A percentile compares a stretch with the other conserved stretches of the same genome.
phyloP scores from a whole-genome alignment of 2,797 vertebrate species.

The Syngnathus acus region DNA sequence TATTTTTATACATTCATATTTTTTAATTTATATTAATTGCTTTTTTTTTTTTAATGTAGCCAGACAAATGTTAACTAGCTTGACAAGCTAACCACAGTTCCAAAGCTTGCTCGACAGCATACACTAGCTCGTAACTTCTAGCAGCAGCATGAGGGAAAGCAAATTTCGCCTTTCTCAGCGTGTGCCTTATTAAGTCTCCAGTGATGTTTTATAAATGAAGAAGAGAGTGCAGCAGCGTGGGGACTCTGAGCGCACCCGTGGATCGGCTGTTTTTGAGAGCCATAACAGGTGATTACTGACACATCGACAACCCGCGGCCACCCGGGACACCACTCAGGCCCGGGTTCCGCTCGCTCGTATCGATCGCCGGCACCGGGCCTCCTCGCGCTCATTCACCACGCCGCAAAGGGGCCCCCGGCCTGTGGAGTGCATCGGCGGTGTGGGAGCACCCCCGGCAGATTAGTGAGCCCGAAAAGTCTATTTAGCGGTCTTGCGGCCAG shows the following conservation, averaged over 20 bases:
- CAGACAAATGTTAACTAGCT: neutral
- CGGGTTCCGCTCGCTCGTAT: constrained; percentile 21
- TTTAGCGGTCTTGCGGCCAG: constrained; percentile 31
- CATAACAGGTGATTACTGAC: constrained; percentile 55
- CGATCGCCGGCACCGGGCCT: constrained; percentile 44
- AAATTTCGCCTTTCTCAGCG: neutral
- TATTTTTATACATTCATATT: too few relatives aligned
- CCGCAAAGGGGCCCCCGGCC: constrained; percentile 27
- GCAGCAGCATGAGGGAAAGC: neutral
- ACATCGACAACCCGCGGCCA: constrained; percentile 25
- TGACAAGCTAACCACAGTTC: neutral
- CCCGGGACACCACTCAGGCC: neutral
- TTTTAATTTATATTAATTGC: too few relatives aligned
- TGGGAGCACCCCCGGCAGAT: constrained; percentile 43
- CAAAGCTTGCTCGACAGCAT: neutral
- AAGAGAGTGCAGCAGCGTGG: neutral
- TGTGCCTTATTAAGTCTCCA: neutral
- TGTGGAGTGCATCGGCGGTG: constrained; percentile 25
- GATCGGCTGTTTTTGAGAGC: constrained; percentile 45
- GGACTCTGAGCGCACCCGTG: constrained; percentile 11
- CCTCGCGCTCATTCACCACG: constrained; percentile 48
- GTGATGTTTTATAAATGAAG: neutral
- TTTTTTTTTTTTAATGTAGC: too few relatives aligned
- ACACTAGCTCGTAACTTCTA: neutral
- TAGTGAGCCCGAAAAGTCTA: constrained; percentile 38